phyloP scores from a whole-genome alignment of 2,888 invertebrate genomes.

The Anoplius nigerrimus region DNA sequence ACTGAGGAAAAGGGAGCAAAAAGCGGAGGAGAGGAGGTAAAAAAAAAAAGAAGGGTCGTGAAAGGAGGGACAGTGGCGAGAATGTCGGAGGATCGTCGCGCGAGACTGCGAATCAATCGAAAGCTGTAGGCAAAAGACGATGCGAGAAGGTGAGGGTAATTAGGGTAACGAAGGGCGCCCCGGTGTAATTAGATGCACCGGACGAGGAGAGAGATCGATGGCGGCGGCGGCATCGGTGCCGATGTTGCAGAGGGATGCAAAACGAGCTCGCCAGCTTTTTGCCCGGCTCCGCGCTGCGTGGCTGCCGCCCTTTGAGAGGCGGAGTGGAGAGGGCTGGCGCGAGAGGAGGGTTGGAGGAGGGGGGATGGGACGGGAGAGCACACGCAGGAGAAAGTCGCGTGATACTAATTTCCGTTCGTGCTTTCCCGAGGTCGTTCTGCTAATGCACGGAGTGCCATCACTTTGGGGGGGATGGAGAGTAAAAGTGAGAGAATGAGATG shows the following conservation, averaged over 20 bases:
- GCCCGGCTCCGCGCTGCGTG: not conserved
- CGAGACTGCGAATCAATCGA: not conserved
- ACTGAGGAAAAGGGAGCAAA: not conserved
- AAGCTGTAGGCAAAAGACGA: slow-evolving; percentile 1
- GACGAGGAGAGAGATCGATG: slow-evolving; percentile 1
- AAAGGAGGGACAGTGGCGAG: not conserved
- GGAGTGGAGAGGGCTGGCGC: not conserved
- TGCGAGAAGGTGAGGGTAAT: slow-evolving; percentile 36
- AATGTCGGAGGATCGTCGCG: not conserved
- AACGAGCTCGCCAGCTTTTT: slow-evolving; percentile 20
- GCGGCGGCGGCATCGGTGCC: not conserved
- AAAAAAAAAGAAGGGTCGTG: not conserved
- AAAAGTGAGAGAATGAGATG: slow-evolving; percentile 5
- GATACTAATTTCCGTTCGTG: slow-evolving; percentile 49
- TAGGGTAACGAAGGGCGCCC: slow-evolving; percentile 48
- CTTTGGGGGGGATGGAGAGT: slow-evolving; percentile 8
- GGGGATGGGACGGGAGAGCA: not conserved
- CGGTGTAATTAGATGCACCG: slow-evolving; percentile 48
- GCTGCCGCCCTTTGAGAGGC: not conserved
- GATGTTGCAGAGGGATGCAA: slow-evolving; percentile 18
- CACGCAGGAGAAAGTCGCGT: slow-evolving; percentile 28
- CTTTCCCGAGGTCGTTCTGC: slow-evolving; percentile 14
- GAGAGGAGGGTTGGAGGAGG: not conserved
- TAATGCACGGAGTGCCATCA: slow-evolving; percentile 31
- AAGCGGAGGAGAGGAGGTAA: not conserved